Evolutionary conservation across 2,888 invertebrate genomes (phyloP).

Genomic region (Hanleya hanleyi): DNA sequence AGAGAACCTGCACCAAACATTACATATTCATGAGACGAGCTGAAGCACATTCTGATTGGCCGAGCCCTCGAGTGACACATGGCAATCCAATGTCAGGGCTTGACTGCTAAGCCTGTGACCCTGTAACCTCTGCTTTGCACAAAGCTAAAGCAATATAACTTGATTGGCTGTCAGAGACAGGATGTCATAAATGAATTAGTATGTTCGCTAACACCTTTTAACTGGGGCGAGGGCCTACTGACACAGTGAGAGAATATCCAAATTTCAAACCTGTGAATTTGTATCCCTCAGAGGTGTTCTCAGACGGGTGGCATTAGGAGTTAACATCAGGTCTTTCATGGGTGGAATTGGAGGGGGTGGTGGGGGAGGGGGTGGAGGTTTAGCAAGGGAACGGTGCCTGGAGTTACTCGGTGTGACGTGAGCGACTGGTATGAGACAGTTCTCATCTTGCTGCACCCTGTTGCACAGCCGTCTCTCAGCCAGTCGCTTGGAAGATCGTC

Average conservation of each 20-base stretch:
- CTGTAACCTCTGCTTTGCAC: too few relatives aligned
- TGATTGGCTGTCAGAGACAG: too few relatives aligned
- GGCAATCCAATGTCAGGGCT: too few relatives aligned
- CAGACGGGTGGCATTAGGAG: neutral
- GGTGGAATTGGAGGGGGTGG: constrained; percentile 37
- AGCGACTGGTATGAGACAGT: neutral
- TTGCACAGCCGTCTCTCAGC: constrained; percentile 27
- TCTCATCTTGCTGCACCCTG: neutral
- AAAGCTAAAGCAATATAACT: too few relatives aligned
- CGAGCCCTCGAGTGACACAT: too few relatives aligned
- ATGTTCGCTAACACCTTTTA: too few relatives aligned
- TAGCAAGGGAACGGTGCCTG: constrained; percentile 38
- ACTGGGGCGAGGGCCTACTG: neutral
- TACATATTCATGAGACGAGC: too few relatives aligned
- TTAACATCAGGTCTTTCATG: constrained; percentile 4
- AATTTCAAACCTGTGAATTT: neutral
- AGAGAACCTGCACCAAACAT: too few relatives aligned
- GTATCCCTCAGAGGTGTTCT: neutral
- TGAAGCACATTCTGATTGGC: too few relatives aligned
- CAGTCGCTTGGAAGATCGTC: constrained; percentile 44
- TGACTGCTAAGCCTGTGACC: too few relatives aligned
- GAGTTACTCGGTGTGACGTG: neutral
- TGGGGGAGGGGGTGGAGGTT: constrained; percentile 48
- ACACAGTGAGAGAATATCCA: neutral
- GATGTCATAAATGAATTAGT: too few relatives aligned